A percentile compares a stretch with the other conserved stretches of the same genome.
These are phyloP conservation scores for Melopsittacus undulatus DNA, from an alignment of 2,797 vertebrate genomes.

Conservation along the genomic window DNA sequence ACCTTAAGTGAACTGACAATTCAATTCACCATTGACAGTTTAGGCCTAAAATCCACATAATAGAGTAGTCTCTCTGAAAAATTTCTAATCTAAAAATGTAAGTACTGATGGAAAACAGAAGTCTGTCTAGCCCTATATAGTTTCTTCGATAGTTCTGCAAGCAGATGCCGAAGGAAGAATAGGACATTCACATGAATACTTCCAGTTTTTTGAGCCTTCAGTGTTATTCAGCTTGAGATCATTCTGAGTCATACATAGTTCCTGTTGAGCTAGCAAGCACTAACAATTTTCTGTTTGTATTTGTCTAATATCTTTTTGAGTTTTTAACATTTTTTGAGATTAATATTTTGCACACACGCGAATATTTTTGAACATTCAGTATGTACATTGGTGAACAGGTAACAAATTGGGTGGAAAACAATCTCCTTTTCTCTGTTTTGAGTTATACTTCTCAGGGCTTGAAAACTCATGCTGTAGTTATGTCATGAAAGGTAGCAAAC, in stretches of 20 bases:
- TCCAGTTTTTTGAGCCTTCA: background rate
- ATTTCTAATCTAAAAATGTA: background rate
- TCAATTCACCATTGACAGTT: background rate
- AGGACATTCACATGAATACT: background rate
- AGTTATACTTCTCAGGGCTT: background rate
- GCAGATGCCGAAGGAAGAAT: background rate
- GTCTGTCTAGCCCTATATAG: background rate
- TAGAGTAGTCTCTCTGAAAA: background rate
- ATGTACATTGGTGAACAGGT: background rate
- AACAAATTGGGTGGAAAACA: background rate
- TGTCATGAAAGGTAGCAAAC: fast-evolving
- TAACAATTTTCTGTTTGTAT: background rate
- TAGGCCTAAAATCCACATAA: background rate
- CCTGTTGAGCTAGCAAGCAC: background rate
- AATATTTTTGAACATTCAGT: background rate
- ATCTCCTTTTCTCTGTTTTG: background rate
- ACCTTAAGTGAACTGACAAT: background rate
- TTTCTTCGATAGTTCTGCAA: background rate
- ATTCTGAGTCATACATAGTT: background rate
- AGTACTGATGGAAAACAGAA: background rate
- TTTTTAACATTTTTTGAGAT: background rate
- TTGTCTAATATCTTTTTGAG: background rate
- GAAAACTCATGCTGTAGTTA: background rate
- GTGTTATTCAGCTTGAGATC: background rate
- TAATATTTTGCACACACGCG: background rate